phyloP scores from a whole-genome alignment of 2,113 vertebrate genomes.

The Numida meleagris region DNA sequence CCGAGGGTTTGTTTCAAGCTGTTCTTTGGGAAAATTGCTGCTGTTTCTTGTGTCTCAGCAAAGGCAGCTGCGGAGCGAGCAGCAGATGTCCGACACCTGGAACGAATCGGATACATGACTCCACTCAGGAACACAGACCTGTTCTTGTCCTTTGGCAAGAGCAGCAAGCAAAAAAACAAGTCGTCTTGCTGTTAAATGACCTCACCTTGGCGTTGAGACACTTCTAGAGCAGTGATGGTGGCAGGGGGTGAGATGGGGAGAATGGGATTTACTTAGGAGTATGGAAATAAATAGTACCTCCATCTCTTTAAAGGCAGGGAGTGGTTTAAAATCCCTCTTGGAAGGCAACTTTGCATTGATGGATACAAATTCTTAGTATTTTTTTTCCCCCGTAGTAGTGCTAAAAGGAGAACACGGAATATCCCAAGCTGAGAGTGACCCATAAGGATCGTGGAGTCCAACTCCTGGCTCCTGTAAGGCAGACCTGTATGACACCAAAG shows the following conservation, averaged over 20 bases:
- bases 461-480: background rate
- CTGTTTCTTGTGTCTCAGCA: background rate
- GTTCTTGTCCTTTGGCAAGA: slow-evolving; percentile 34
- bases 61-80: slow-evolving; percentile 10
- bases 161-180: background rate
- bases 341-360: slow-evolving; percentile 28
- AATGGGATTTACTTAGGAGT: slow-evolving; percentile 38
- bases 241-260: slow-evolving; percentile 36
- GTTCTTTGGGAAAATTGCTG: background rate
- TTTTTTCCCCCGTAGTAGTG: slow-evolving; percentile 18
- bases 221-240: background rate
- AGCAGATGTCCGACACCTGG: slow-evolving; percentile 68
- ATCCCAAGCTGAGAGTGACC: too few species aligned
- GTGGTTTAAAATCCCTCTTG: slow-evolving; percentile 48
- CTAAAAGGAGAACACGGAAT: background rate
- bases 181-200: slow-evolving; percentile 30
- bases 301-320: background rate
- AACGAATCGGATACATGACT: background rate
- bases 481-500: slow-evolving; percentile 45
- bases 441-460: too few species aligned
- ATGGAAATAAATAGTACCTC: slow-evolving; percentile 37
- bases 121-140: background rate
- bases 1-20: background rate
- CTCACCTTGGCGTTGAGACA: slow-evolving; percentile 16
- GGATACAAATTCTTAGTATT: slow-evolving; percentile 45